These are phyloP conservation scores for Litocranius walleri DNA, from an alignment of 2,113 vertebrate species.

Conservation along the genomic window DNA sequence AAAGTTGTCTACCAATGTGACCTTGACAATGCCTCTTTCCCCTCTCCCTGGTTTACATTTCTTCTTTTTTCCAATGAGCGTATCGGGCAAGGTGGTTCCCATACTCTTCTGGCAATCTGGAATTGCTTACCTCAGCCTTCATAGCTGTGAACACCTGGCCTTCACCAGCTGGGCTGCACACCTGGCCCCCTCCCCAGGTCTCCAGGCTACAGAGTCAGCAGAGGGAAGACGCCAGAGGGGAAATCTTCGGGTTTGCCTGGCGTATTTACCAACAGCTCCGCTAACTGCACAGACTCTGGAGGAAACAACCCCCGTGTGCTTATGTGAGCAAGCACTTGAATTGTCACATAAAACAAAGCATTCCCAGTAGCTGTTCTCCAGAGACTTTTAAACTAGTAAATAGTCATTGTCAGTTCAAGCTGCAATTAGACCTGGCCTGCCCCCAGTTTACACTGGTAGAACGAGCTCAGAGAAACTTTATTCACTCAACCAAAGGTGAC, in stretches of 20 bases:
- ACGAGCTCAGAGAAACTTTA: neutral
- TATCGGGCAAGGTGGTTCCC: neutral
- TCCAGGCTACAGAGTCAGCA: neutral
- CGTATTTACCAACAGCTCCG: neutral
- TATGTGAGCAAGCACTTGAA: neutral
- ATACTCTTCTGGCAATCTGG: no score
- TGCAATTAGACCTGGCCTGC: neutral
- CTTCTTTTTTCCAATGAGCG: neutral
- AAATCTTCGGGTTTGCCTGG: neutral
- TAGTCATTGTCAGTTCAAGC: neutral
- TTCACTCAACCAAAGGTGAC: neutral
- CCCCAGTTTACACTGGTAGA: neutral
- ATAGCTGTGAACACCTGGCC: no score
- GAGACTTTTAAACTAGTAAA: slow-evolving; percentile 47
- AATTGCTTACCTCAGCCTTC: neutral
- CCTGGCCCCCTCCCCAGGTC: neutral
- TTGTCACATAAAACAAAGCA: neutral
- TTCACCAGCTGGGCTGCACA: neutral
- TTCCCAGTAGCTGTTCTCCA: neutral
- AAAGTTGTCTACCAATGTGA: neutral
- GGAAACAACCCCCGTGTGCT: neutral
- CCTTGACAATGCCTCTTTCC: neutral
- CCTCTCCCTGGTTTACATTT: neutral
- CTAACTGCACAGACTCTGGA: neutral
- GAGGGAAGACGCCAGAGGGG: neutral